Base-by-base conservation (phyloP, 2,113 vertebrate genomes). In the Petromus typicus region DNA sequence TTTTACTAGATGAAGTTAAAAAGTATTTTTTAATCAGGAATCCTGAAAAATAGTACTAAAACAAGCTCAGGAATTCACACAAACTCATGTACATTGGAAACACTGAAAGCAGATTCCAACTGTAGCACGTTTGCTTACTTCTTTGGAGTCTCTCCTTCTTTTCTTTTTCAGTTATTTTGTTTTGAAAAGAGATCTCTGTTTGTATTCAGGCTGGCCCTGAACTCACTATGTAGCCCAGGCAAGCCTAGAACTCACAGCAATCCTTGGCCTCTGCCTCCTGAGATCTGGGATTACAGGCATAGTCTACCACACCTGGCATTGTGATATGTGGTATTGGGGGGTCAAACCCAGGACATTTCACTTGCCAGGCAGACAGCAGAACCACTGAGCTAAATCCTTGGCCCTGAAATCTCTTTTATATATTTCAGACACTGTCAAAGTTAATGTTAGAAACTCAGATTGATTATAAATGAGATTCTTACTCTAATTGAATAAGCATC, bases 1-100 rank as follows among this genome's bases (percentile, higher is more conserved):
- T 56, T 95, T 83, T 92, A 67, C 34, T 71, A 67, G 59, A 34
- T 16, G 66, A 84, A 32, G 12, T 90, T 86, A 76, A 91, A 90
- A 95, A 86, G 7, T 86, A 7, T 18, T 80, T 80, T 90, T 85
- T 82, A 82, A 78, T 23, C 23, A 89, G 48, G 40, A 75, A 51
- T 16, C 43, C n/a, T 76, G 57, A 76, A 79, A 25, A 61, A 23
- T 86, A 34, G 37, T 5, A 37, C 51, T 43, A 78, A 76, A 25
- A 12, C 84, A 84, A 25, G 18, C 32, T 61, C 84, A 45, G 63
- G 61, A 86, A 43, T 22, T 63, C 48, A 30, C 23, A 79, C 48
- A 14, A 16, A 56, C 43, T 80, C 45, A 64, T n/a, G 23, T 30
- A 40, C 59, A 69, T 2, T 12, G 79, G 51, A 27, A 23, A 23